phyloP scores from a whole-genome alignment of 2,797 vertebrate genomes.

The Synanceia verrucosa region DNA sequence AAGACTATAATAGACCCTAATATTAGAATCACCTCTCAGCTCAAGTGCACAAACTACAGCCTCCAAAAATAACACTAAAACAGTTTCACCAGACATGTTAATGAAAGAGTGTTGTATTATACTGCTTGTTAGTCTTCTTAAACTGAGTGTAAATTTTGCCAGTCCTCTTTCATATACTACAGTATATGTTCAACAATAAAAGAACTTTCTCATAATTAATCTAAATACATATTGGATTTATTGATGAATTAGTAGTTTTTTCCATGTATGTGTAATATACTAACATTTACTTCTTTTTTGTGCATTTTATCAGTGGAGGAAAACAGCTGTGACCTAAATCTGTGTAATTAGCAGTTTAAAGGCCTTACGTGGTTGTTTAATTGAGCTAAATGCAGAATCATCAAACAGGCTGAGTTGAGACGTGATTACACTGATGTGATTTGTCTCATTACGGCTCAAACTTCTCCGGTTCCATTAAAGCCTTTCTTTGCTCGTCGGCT shows the following conservation, averaged over 20 bases:
- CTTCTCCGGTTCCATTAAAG: constrained; percentile 77
- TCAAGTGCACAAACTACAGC: not conserved
- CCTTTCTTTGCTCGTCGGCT: constrained; percentile 71
- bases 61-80: not conserved
- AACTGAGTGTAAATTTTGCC: not conserved
- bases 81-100: not conserved
- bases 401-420: constrained; percentile 47
- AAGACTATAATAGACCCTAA: not conserved
- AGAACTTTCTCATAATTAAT: not conserved
- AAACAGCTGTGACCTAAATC: not conserved
- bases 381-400: constrained; percentile 51
- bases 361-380: constrained; percentile 38
- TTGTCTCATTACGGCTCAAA: constrained; percentile 73
- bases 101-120: not conserved
- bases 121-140: not conserved
- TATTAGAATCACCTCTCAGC: not conserved
- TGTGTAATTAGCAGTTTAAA: constrained; percentile 42
- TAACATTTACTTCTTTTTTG: not conserved
- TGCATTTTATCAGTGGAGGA: not conserved
- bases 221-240: not conserved
- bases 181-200: not conserved
- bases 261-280: not conserved
- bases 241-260: not conserved
- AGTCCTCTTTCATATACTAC: not conserved
- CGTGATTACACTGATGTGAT: constrained; percentile 76